Base-by-base conservation (phyloP, 2,888 invertebrate genomes). In the Embidobia sp. region DNA sequence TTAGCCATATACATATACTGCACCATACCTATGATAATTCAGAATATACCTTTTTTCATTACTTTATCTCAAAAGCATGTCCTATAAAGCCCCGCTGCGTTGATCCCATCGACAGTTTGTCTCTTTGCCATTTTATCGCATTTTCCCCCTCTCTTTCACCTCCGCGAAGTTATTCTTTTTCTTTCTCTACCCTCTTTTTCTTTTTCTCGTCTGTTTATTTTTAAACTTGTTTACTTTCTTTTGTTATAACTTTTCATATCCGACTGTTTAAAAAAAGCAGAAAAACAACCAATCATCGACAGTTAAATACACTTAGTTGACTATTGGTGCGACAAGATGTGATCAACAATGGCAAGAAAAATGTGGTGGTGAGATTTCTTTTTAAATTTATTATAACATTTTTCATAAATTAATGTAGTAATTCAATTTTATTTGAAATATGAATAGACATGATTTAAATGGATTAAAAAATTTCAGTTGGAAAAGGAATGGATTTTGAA, bases 11-110 rank as follows among this genome's bases (percentile, higher is more conserved):
- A 40, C 16, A 18, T 4, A 40, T 15, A 27, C 10, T 33, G 44
- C 33, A 31, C 44, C 59, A 46, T 59, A 59, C 33, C 40, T 29
- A 66, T 7, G 19, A 37, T 37, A 22, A 59, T 40, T 49, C 10
- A 18, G 27, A 59, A 35, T 46, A 51, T 59, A 59, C 69, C 59
- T 61, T 61, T 59, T 70, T 26, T 40, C 16, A 59, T 59, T 59
- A 69, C 29, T 59, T 69, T 59, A 69, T 49, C 29, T 57, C 48
- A 42, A 27, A 19, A 31, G 55, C 55, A 46, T 31, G 26, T 37
- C 11, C 53, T 18, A 10, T 18, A 22, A 22, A 44, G 22, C 27
- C 18, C 53, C 16, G 11, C 5, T n/a, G 35, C 6, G 44, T n/a
- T 10, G 13, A 46, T 48, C 15, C 35, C 49, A 40, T 49, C 16